Evolutionary conservation across 2,797 vertebrate genomes (phyloP).

Genomic region (Microcaecilia unicolor): DNA sequence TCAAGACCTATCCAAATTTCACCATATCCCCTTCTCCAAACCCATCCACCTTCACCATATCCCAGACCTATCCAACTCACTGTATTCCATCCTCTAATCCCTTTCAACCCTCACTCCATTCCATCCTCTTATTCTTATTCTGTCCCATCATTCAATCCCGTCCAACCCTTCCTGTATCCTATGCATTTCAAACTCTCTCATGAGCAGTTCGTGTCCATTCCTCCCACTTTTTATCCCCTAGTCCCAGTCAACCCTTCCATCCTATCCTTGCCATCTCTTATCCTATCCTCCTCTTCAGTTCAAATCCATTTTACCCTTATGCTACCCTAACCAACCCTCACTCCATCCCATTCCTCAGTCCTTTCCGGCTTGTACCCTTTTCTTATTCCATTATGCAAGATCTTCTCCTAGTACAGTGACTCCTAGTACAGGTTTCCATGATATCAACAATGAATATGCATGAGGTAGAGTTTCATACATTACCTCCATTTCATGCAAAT

Average conservation of each 20-base stretch:
- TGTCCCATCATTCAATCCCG: background rate
- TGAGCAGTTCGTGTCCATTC: background rate
- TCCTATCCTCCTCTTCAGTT: background rate
- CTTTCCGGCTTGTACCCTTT: no score
- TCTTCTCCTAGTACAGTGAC: no score
- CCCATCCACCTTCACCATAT: slow-evolving; percentile 4
- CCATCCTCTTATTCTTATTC: background rate
- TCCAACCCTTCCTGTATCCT: background rate
- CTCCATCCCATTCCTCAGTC: background rate
- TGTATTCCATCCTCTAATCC: background rate
- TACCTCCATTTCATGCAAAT: no score
- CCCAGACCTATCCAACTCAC: slow-evolving; percentile 3
- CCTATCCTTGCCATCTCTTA: background rate
- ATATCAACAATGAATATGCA: no score
- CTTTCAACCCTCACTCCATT: background rate
- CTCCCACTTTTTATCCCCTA: background rate
- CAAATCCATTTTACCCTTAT: background rate
- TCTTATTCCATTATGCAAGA: no score
- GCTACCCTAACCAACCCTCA: background rate
- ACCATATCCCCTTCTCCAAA: slow-evolving; percentile 7
- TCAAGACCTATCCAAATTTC: background rate
- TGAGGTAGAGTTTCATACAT: no score
- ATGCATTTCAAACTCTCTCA: background rate
- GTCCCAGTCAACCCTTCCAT: background rate
- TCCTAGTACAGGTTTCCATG: no score